A percentile compares a stretch with the other conserved stretches of the same genome.
These are phyloP conservation scores for Cnemophilus loriae DNA, from an alignment of 2,113 vertebrate species.

Conservation along the genomic window DNA sequence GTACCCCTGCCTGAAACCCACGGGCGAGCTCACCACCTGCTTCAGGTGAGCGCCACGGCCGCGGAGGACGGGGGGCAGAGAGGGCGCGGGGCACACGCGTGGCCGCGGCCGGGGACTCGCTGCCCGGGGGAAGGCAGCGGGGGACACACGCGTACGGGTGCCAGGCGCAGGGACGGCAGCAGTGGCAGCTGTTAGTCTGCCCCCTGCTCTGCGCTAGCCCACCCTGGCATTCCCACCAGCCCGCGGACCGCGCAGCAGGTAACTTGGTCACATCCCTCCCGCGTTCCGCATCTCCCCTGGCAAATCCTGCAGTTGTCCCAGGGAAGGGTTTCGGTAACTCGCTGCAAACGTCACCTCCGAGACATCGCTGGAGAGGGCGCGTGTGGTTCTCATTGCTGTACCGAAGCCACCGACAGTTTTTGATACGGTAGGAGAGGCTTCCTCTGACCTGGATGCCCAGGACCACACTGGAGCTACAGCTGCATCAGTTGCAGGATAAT, in stretches of 20 bases:
- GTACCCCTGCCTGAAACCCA: slow-evolving; percentile 87
- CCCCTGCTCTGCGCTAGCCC: not conserved
- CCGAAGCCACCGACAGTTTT: not conserved
- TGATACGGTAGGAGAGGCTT: not conserved
- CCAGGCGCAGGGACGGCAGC: not conserved
- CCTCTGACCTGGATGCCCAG: not conserved
- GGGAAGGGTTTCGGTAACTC: not conserved
- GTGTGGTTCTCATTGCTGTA: not conserved
- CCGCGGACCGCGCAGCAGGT: not conserved
- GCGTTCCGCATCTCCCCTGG: not conserved
- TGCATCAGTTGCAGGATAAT: not conserved
- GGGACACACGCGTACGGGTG: not conserved
- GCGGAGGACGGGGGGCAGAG: not conserved
- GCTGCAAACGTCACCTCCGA: not conserved
- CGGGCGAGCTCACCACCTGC: slow-evolving; percentile 87
- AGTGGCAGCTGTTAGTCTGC: not conserved
- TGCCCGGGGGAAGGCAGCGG: not conserved
- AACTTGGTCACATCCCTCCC: not conserved
- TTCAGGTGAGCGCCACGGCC: slow-evolving; percentile 79
- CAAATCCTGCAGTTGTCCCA: not conserved
- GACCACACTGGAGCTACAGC: not conserved
- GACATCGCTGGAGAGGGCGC: not conserved
- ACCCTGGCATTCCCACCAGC: accelerated
- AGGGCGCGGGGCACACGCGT: not conserved
- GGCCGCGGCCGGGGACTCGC: not conserved